These are phyloP conservation scores for Sylvicola fuscatus DNA, from an alignment of 2,888 invertebrate species.

Conservation along the genomic window DNA sequence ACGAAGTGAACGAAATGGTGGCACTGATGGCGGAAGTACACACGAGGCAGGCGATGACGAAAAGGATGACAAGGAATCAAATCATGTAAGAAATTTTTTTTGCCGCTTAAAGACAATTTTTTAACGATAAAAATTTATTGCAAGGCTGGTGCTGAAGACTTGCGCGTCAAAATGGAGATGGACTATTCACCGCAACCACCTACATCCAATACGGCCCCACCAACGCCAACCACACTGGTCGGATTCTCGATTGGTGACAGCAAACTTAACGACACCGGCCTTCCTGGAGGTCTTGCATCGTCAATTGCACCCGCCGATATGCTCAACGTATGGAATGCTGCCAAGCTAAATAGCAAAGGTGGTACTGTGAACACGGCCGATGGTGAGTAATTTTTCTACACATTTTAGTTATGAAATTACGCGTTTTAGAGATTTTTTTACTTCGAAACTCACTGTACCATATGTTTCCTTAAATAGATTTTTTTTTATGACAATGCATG, in stretches of 20 bases:
- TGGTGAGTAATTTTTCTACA: conserved; percentile 33
- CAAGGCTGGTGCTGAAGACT: conserved; percentile 36
- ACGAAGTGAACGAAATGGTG: conserved; percentile 23
- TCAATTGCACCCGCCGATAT: conserved; percentile 32
- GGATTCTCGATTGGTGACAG: conserved; percentile 16
- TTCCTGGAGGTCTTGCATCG: conserved; percentile 21
- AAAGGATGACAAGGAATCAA: conserved; percentile 23
- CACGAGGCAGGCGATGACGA: conserved; percentile 24
- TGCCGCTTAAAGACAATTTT: neutral
- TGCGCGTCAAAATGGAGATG: conserved; percentile 52
- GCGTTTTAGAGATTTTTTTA: neutral
- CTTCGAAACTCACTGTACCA: no score
- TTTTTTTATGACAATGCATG: no score
- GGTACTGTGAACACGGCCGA: conserved; percentile 69
- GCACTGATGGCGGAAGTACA: conserved; percentile 12
- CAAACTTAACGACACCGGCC: conserved; percentile 13
- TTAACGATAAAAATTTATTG: conserved; percentile 1
- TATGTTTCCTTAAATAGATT: no score
- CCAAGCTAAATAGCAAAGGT: conserved; percentile 47
- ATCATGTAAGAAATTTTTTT: conserved; percentile 17
- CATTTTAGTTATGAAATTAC: neutral
- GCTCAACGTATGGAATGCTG: conserved; percentile 37
- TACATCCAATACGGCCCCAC: conserved; percentile 31
- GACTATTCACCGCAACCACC: conserved; percentile 28
- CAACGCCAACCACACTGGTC: conserved; percentile 30